Conservation (phyloP, 1,140 invertebrate genomes). For the Penaeus indicus region DNA sequence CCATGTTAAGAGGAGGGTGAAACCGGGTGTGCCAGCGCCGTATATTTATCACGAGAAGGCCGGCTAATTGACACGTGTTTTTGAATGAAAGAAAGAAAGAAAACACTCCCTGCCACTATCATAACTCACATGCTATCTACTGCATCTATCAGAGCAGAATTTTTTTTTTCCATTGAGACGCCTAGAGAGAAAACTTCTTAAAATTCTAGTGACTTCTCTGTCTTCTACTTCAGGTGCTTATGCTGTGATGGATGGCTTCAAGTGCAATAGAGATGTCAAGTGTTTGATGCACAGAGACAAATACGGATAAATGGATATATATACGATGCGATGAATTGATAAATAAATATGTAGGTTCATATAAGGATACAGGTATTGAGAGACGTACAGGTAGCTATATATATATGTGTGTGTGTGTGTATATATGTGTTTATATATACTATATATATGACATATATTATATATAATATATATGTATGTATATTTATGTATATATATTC, state of each 20-base stretch:
- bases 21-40: too few relatives aligned
- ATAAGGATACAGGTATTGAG: background rate
- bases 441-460: constrained; percentile 26
- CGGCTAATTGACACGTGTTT: too few relatives aligned
- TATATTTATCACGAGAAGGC: too few relatives aligned
- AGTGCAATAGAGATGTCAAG: background rate
- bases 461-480: background rate
- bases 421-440: constrained; percentile 17
- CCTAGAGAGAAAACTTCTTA: too few relatives aligned
- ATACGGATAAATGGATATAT: background rate
- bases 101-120: too few relatives aligned
- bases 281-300: background rate
- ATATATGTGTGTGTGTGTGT: background rate
- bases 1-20: too few relatives aligned
- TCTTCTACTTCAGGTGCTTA: too few relatives aligned
- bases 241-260: background rate
- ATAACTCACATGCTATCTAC: too few relatives aligned
- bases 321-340: background rate
- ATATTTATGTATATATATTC: constrained; percentile 8
- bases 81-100: too few relatives aligned
- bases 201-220: too few relatives aligned
- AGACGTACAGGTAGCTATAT: background rate
- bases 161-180: too few relatives aligned
- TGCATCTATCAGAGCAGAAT: too few relatives aligned
- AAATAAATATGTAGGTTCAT: background rate